phyloP scores from a whole-genome alignment of 2,888 invertebrate species.

The Gisinianus flammeolus region DNA sequence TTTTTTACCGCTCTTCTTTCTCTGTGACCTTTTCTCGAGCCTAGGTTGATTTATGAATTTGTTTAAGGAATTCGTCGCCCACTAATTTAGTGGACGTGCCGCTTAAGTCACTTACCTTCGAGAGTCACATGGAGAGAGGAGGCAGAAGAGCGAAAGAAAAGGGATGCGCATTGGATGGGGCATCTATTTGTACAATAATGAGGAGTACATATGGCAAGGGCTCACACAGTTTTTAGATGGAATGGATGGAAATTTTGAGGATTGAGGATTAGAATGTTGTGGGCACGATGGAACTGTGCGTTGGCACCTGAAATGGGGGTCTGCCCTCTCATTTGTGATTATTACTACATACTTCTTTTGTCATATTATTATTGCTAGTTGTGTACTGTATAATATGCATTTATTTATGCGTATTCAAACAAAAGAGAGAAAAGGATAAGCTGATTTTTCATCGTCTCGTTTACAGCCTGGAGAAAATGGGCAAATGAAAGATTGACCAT shows the following conservation, averaged over 20 bases:
- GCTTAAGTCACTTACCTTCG: conserved; percentile 53
- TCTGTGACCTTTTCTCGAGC: conserved; percentile 56
- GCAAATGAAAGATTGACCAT: no score
- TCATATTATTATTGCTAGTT: conserved; percentile 6
- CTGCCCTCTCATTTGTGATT: conserved; percentile 18
- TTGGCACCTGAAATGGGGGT: conserved; percentile 3
- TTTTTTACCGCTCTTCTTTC: conserved; percentile 4
- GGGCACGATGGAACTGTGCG: not conserved
- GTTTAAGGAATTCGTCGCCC: conserved; percentile 59
- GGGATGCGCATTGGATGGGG: no score
- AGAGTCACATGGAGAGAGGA: conserved; percentile 17
- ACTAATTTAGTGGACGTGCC: conserved; percentile 59
- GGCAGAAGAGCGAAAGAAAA: not conserved
- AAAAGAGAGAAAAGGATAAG: no score
- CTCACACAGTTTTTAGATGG: not conserved
- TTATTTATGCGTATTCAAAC: not conserved
- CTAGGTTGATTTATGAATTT: conserved; percentile 58
- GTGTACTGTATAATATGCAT: not conserved
- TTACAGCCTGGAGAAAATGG: no score
- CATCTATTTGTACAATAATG: no score
- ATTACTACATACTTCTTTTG: conserved; percentile 6
- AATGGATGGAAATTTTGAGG: not conserved
- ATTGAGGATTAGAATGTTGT: not conserved
- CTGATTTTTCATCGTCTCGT: no score
- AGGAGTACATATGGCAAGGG: no score